Conservation (phyloP, 2,797 vertebrate species). For the Pampus argenteus region DNA sequence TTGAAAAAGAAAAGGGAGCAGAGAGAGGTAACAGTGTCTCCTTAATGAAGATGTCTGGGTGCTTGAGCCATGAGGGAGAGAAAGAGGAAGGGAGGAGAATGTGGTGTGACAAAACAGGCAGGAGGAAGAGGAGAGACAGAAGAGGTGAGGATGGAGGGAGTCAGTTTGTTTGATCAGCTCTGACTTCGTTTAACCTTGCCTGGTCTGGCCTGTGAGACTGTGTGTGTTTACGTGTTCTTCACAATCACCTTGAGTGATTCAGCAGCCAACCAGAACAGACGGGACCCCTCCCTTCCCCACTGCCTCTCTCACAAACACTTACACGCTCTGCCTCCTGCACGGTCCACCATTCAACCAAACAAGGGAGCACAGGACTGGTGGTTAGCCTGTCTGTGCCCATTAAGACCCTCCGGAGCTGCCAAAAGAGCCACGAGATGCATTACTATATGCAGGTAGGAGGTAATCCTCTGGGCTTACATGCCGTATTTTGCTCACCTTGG, state of each 20-base stretch:
- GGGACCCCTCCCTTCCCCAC: conserved; percentile 36
- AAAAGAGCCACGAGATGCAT: conserved; percentile 34
- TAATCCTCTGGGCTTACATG: conserved; percentile 59
- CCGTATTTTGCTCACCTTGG: conserved; percentile 44
- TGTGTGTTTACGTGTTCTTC: conserved; percentile 49
- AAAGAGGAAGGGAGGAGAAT: conserved; percentile 11
- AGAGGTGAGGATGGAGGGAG: conserved; percentile 29
- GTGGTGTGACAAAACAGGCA: conserved; percentile 25
- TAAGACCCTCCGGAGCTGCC: conserved; percentile 46
- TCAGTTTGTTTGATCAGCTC: conserved; percentile 74
- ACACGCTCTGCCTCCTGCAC: conserved; percentile 17
- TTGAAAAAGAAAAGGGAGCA: conserved; percentile 16
- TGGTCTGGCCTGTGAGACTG: conserved; percentile 41
- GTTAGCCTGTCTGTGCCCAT: conserved; percentile 69
- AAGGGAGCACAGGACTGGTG: conserved; percentile 48
- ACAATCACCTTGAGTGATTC: conserved; percentile 82
- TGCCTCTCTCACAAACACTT: conserved; percentile 4
- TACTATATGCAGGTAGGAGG: conserved; percentile 36
- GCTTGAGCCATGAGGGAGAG: conserved; percentile 17
- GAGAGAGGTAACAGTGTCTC: conserved; percentile 1
- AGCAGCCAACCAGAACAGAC: conserved; percentile 79
- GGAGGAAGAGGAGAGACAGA: conserved; percentile 19
- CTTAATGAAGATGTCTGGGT: conserved; percentile 42
- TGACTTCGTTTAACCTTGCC: conserved; percentile 75
- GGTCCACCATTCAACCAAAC: conserved; percentile 39